Conservation (phyloP, 2,797 vertebrate species). For the Pagetopsis macropterus region DNA sequence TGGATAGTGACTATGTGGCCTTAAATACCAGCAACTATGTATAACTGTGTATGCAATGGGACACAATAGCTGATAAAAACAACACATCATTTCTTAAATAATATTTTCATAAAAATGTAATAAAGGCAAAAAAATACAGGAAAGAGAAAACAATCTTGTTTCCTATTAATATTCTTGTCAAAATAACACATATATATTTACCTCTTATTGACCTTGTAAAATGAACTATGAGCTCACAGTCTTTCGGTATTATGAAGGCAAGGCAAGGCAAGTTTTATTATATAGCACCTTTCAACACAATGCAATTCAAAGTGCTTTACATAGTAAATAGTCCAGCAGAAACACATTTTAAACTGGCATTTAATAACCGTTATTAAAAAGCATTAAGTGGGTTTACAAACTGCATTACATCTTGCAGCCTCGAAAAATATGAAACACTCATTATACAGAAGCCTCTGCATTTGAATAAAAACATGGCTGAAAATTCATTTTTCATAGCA, state of each 20-base stretch:
- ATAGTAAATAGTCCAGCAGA: no score
- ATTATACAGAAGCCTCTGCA: background rate
- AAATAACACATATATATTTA: background rate
- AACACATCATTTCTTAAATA: background rate
- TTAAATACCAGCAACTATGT: background rate
- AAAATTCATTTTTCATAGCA: background rate
- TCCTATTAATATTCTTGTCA: no score
- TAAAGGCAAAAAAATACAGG: no score
- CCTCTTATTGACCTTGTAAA: background rate
- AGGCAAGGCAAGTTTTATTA: no score
- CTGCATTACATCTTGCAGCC: background rate
- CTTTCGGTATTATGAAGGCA: background rate
- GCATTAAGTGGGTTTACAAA: background rate
- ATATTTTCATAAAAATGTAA: no score
- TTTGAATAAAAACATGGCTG: slow-evolving; percentile 10
- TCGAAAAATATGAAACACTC: slow-evolving; percentile 5
- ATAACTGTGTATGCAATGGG: background rate
- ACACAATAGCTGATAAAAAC: background rate
- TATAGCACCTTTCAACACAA: no score
- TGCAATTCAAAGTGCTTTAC: no score
- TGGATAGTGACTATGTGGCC: background rate
- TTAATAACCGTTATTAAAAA: background rate
- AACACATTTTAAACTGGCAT: background rate
- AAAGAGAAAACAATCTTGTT: no score
- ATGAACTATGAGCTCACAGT: slow-evolving; percentile 19